Evolutionary conservation across 53 echinoderm and acorn worm genomes (phyloP).

Genomic region (Holothuria leucospilota): DNA sequence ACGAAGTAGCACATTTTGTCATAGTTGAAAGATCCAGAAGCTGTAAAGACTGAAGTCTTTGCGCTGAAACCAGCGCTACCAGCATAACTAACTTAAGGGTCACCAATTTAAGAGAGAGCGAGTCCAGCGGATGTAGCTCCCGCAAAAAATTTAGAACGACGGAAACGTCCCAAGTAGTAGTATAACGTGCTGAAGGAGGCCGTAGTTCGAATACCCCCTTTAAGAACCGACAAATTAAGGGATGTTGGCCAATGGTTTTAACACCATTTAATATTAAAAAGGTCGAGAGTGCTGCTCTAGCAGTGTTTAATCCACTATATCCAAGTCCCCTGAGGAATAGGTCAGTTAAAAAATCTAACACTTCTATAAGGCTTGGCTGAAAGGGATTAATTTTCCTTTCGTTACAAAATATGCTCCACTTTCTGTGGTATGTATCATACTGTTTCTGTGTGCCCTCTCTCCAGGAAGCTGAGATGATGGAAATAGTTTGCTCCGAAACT

Average conservation of each 20-base stretch:
- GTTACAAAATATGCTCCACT: constrained; percentile 30
- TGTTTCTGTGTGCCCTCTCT: too few relatives aligned
- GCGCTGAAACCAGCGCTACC: constrained; percentile 34
- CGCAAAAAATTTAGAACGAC: too few relatives aligned
- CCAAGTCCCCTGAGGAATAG: too few relatives aligned
- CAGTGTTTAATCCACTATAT: too few relatives aligned
- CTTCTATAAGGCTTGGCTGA: constrained; percentile 10
- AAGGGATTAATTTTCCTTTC: constrained; percentile 43
- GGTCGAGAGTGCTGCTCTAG: too few relatives aligned
- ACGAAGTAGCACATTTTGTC: not conserved
- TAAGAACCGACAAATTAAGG: too few relatives aligned
- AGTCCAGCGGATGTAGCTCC: too few relatives aligned
- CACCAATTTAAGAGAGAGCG: constrained; percentile 13
- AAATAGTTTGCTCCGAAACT: too few relatives aligned
- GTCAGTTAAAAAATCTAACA: constrained; percentile 50
- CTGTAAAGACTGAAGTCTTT: not conserved
- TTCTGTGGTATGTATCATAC: constrained; percentile 1
- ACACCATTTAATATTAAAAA: too few relatives aligned
- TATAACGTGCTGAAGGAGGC: constrained; percentile 35
- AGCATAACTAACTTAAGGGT: constrained; percentile 40
- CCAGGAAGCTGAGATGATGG: too few relatives aligned
- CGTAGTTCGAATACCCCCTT: constrained; percentile 25
- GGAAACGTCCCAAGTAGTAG: constrained; percentile 35
- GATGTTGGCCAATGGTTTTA: too few relatives aligned
- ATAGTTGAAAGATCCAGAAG: too few relatives aligned